A percentile compares a stretch with the other conserved stretches of the same genome.
phyloP scores from a whole-genome alignment of 2,888 invertebrate species.

The Osmoderma eremita region DNA sequence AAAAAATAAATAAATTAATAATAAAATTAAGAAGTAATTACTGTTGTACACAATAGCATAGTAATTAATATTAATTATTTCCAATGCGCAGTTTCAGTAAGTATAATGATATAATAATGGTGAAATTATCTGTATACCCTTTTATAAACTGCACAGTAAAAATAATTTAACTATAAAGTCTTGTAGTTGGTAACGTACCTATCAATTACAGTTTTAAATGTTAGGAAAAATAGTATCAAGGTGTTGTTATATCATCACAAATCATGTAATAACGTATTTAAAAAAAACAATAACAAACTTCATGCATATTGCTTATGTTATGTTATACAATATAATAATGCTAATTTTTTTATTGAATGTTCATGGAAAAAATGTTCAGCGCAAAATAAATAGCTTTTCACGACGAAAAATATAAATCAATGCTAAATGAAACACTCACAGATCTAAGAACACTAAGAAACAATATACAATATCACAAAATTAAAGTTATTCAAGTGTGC shows the following conservation, averaged over 20 bases:
- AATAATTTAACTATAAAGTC: constrained; percentile 35
- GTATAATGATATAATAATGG: constrained; percentile 26
- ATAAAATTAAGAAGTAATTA: constrained; percentile 38
- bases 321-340: too few relatives aligned
- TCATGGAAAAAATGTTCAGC: too few relatives aligned
- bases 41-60: constrained; percentile 23
- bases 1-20: constrained; percentile 40
- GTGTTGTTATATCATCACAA: constrained; percentile 10
- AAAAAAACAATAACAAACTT: constrained; percentile 7
- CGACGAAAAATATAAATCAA: too few relatives aligned
- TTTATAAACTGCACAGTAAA: constrained; percentile 32
- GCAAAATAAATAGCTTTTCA: too few relatives aligned
- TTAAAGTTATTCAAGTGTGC: too few relatives aligned
- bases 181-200: constrained; percentile 36
- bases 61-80: constrained; percentile 25
- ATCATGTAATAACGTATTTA: neutral
- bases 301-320: constrained; percentile 11
- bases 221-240: constrained; percentile 7
- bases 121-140: constrained; percentile 26
- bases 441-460: too few relatives aligned
- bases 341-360: too few relatives aligned
- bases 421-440: too few relatives aligned
- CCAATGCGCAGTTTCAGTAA: constrained; percentile 21
- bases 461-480: too few relatives aligned
- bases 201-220: constrained; percentile 24